These are phyloP conservation scores for Macrobrachium nipponense DNA, from an alignment of 1,140 invertebrate genomes.

Conservation along the genomic window DNA sequence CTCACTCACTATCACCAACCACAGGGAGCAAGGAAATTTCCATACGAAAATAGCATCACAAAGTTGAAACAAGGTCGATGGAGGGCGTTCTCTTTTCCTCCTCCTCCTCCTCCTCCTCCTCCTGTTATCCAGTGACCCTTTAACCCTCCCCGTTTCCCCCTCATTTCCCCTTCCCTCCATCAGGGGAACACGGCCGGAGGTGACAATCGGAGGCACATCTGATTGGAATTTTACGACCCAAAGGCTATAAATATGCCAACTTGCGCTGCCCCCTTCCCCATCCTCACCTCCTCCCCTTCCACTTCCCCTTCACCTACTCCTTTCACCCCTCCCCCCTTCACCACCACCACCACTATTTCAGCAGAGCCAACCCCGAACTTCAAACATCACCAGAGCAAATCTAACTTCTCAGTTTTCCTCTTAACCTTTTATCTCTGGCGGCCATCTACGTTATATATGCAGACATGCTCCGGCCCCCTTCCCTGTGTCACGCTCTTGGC, in stretches of 20 bases:
- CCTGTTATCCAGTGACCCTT: too few species aligned
- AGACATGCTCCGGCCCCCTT: too few species aligned
- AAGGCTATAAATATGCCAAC: conserved; percentile 9
- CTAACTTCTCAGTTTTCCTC: conserved; percentile 6
- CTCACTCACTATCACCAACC: neutral
- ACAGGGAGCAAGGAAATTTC: conserved; percentile 26
- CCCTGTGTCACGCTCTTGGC: too few species aligned
- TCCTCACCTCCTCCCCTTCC: neutral
- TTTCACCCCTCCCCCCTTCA: neutral
- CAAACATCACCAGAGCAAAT: neutral
- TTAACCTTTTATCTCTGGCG: too few species aligned
- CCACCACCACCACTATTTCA: neutral
- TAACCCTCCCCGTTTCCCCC: too few species aligned
- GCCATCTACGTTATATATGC: too few species aligned
- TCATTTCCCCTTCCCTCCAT: neutral
- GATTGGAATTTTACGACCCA: conserved; percentile 33
- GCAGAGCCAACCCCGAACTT: neutral
- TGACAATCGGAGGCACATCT: conserved; percentile 36
- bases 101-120: too few species aligned
- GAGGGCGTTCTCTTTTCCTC: too few species aligned
- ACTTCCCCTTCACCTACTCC: neutral
- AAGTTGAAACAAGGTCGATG: conserved; percentile 30
- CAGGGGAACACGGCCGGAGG: conserved; percentile 11
- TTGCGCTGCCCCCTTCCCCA: neutral
- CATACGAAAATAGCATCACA: conserved; percentile 45